These are phyloP conservation scores for Byasa hedistus DNA, from an alignment of 2,888 invertebrate species.

Conservation along the genomic window DNA sequence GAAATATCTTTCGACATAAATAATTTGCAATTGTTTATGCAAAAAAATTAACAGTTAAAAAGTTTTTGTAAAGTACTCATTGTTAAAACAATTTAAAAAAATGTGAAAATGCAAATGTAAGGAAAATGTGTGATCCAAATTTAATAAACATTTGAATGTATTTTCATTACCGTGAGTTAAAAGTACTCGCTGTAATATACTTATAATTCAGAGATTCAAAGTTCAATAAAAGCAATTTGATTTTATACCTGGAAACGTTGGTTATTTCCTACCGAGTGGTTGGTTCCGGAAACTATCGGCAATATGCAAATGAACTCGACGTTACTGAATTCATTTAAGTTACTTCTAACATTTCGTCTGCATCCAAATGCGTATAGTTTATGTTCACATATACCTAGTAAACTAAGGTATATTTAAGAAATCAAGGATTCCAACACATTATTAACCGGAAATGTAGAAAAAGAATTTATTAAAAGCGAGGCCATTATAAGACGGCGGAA, in stretches of 20 bases:
- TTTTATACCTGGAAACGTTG: slow-evolving; percentile 24
- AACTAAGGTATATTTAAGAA: neutral
- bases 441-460: neutral
- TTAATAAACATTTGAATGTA: no score
- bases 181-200: neutral
- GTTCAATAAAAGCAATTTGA: slow-evolving; percentile 25
- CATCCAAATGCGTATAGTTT: neutral
- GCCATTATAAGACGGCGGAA: neutral
- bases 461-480: neutral
- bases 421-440: neutral
- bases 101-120: no score
- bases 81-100: no score
- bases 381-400: no score
- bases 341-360: slow-evolving; percentile 5
- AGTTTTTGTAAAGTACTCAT: no score
- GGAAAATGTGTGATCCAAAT: no score
- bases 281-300: slow-evolving; percentile 26
- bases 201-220: slow-evolving; percentile 13
- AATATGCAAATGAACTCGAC: slow-evolving; percentile 28
- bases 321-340: slow-evolving; percentile 25
- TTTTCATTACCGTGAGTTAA: neutral
- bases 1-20: no score
- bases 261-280: slow-evolving; percentile 25
- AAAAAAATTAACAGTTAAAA: no score
- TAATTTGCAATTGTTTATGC: no score